Base-by-base conservation (phyloP, 2,113 vertebrate genomes). In the Illadopsis cleaveri region DNA sequence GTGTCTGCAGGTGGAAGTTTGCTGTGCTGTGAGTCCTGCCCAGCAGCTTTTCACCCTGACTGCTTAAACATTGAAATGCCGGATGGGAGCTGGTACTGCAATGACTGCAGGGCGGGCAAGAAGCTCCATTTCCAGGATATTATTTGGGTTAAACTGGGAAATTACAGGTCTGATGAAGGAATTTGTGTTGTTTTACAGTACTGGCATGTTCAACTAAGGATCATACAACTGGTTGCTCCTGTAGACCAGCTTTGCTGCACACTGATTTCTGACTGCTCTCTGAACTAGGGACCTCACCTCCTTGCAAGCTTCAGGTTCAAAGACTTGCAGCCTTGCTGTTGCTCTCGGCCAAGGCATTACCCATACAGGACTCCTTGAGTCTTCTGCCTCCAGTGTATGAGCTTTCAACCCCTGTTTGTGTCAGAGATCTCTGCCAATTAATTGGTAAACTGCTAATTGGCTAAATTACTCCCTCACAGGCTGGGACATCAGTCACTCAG, bases 71-170 rank as follows among this genome's bases (percentile, higher is more conserved):
- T 99, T 23, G 98, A 99, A 33, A 99, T 99, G 99, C 99, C 99
- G 0, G 99, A 99, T 5, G 99, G 99, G 77, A 99, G 99, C 98
- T 99, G 99, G 99, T 99, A 99, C 97, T 99, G 99, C 97, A 99
- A 99, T 2, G 99, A 99, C 97, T 99, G 99, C 96, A 97, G 99
- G 64, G 98, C 98, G 1, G 99, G 99, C 57, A 99, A 99, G 98
- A 99, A 99, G 94, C 99, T 99, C 60, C 99, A 98, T 89, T 99
- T 99, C 97, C 98, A 98, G 82, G 99, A 99, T 95, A 98, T 99
- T 86, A 99, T 99, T 96, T 99, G 99, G 99, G 99, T 99, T 91
- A 99, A 99, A 95, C 98, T 99, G 58, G 99, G 99, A 75, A 99
- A 98, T 75, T 99, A 99, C 98, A 99, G 99, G 99, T 99, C 93